Percentiles rank a stretch among this genome's conserved stretches.
Conservation (phyloP, 2,797 vertebrate species). For the Anableps anableps region DNA sequence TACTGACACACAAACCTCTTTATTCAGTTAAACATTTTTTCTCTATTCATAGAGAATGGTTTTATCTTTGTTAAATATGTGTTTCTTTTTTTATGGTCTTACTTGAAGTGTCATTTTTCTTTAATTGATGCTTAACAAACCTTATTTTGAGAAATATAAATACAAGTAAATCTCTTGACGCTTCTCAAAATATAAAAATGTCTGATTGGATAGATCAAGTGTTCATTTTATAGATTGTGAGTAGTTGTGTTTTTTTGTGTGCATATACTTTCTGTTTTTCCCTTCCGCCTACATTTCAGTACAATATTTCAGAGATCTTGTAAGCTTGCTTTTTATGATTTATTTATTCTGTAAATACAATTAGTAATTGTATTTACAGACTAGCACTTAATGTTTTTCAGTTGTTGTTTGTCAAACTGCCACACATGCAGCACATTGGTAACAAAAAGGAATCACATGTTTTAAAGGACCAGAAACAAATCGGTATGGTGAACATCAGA, state of each 20-base stretch:
- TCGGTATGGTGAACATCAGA: not conserved
- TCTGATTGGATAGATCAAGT: not conserved
- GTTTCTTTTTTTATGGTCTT: not conserved
- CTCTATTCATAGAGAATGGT: not conserved
- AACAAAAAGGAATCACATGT: not conserved
- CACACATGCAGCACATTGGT: not conserved
- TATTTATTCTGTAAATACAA: too few species aligned
- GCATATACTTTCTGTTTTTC: not conserved
- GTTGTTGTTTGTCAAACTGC: not conserved
- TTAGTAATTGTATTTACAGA: not conserved
- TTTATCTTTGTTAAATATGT: not conserved
- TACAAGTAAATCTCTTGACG: not conserved
- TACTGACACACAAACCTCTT: not conserved
- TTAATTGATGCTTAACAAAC: not conserved
- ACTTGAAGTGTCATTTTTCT: not conserved
- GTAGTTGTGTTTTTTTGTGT: not conserved
- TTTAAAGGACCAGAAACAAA: not conserved
- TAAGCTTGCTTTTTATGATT: not conserved
- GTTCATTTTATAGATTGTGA: not conserved
- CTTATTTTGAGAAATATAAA: not conserved
- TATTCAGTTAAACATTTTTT: not conserved
- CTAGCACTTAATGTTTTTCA: not conserved
- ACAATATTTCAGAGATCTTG: not conserved
- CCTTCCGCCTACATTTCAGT: not conserved
- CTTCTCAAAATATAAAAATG: not conserved